Conservation (phyloP, 2,113 vertebrate species). For the Calidris pugnax region DNA sequence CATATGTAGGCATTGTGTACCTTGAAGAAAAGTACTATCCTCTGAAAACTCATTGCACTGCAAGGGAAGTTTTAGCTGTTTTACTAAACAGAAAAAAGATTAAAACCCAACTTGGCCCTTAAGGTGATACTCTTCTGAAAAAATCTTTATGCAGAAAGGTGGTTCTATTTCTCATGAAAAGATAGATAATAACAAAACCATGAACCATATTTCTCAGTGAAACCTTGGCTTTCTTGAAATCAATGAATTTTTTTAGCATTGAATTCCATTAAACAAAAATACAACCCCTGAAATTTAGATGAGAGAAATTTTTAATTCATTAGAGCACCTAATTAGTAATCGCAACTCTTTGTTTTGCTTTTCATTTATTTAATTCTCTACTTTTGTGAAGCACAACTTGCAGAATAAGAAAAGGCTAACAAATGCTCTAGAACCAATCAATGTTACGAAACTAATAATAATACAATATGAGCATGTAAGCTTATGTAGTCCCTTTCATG, state of each 20-base stretch:
- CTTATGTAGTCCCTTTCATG: slow-evolving; percentile 56
- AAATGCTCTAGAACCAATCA: slow-evolving; percentile 62
- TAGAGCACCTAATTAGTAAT: neutral
- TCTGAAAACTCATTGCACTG: neutral
- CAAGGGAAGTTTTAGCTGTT: neutral
- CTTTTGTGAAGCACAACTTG: neutral
- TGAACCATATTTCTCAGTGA: neutral
- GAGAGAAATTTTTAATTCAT: neutral
- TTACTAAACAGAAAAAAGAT: neutral
- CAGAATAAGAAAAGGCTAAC: slow-evolving; percentile 28
- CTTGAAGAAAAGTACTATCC: neutral
- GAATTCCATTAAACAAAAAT: neutral
- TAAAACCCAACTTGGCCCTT: neutral
- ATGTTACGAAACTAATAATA: slow-evolving; percentile 56
- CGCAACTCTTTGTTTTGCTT: neutral
- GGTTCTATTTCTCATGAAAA: neutral
- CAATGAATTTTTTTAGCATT: neutral
- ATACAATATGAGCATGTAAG: slow-evolving; percentile 56
- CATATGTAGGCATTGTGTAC: neutral
- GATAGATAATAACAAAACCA: neutral
- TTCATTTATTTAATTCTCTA: neutral
- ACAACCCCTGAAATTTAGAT: neutral
- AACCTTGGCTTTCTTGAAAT: neutral
- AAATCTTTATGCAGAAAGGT: neutral
- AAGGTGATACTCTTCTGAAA: neutral